These are phyloP conservation scores for Enteromius trimaculatus DNA, from an alignment of 2,797 vertebrate genomes.

Conservation along the genomic window DNA sequence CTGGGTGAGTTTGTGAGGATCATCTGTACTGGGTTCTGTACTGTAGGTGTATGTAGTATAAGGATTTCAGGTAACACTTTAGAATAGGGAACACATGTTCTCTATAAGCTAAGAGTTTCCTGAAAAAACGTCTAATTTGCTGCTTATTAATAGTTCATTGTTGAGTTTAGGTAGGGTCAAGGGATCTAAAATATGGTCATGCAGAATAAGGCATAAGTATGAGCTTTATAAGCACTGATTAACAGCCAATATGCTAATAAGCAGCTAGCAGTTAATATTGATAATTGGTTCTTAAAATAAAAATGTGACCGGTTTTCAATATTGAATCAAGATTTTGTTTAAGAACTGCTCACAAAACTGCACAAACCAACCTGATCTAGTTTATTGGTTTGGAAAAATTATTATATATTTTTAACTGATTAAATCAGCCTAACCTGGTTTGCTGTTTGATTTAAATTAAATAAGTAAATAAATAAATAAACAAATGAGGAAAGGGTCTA, in stretches of 20 bases:
- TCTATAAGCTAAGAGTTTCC: not conserved
- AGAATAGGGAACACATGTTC: not conserved
- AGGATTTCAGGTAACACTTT: not conserved
- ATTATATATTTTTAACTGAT: not conserved
- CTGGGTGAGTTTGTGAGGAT: not conserved
- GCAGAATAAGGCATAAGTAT: not conserved
- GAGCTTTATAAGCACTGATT: not conserved
- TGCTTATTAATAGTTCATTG: not conserved
- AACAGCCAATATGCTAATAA: not conserved
- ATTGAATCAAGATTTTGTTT: not conserved
- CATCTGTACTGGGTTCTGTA: not conserved
- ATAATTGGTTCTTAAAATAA: not conserved
- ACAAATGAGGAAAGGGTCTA: not conserved
- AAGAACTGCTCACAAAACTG: not conserved
- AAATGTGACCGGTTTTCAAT: not conserved
- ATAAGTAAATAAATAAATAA: not conserved
- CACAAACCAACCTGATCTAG: not conserved
- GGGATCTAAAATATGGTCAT: not conserved
- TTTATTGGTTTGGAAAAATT: not conserved
- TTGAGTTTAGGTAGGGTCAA: not conserved
- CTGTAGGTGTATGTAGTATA: not conserved
- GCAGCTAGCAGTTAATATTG: not conserved
- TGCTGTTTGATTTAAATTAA: not conserved
- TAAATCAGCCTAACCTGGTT: not conserved
- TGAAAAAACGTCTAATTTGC: not conserved